Evolutionary conservation across 92 coral and sea anemone species (phyloP).

Genomic region (Pocillopora grandis): DNA sequence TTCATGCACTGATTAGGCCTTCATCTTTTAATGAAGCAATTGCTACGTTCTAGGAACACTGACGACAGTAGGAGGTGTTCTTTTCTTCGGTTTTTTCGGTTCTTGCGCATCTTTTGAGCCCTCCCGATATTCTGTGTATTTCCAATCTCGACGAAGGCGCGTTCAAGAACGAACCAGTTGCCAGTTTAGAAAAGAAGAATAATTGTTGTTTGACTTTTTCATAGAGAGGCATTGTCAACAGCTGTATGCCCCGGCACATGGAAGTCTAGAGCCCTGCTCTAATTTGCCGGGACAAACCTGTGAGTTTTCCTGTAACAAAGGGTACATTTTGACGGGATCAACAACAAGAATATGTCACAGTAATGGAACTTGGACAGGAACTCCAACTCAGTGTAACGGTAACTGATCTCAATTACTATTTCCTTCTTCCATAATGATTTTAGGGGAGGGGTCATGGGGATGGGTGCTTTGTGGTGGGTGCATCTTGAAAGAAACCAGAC

Average conservation of each 20-base stretch:
- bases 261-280: constrained; percentile 20
- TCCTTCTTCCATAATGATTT: background rate
- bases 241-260: constrained; percentile 19
- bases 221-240: constrained; percentile 36
- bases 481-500: too few relatives aligned
- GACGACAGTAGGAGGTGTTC: too few relatives aligned
- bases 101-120: too few relatives aligned
- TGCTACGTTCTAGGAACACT: too few relatives aligned
- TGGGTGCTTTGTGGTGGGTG: background rate
- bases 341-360: constrained; percentile 49
- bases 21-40: too few relatives aligned
- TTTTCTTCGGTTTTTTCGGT: too few relatives aligned
- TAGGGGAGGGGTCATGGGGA: background rate
- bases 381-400: constrained; percentile 60
- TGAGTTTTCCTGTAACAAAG: constrained; percentile 56
- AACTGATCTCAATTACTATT: background rate
- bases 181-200: too few relatives aligned
- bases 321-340: constrained; percentile 68
- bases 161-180: too few relatives aligned
- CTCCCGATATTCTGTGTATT: too few relatives aligned
- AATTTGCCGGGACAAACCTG: constrained; percentile 43
- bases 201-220: too few relatives aligned
- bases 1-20: too few relatives aligned
- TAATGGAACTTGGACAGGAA: constrained; percentile 69
- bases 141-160: too few relatives aligned